Base-by-base conservation (phyloP, 1,140 invertebrate genomes). In the Subanguina moxae region DNA sequence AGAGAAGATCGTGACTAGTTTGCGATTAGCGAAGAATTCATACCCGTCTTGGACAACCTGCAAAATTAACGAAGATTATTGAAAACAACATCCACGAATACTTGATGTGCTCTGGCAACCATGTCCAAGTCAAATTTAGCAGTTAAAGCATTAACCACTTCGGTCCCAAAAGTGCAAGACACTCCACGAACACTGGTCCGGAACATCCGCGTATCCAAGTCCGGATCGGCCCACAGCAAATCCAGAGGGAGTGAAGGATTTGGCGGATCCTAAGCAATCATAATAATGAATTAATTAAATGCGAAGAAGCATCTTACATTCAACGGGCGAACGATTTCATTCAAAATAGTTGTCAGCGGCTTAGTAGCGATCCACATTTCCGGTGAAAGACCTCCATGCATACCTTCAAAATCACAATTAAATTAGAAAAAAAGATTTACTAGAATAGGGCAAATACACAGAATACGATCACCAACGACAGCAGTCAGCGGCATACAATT, bases 381-480 rank as follows among this genome's bases (percentile, higher is more conserved):
- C 43, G 43, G 43, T 52, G 48, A 15, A 21, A 52, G 23, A 3
- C 48, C 15, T 52, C 48, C 3, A 52, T 52, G 3, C 48, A 52
- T 52, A 5, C 48, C 48, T 3, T 11, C 32, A 5, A 38, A 38
- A 38, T 38, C 3, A 7, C 3, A 52, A 52, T 1, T 52, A 19
- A 21, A 8, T 52, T 52, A 8, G 3, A 19, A 7, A 7, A 3
- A 52, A 21, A 52, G 48, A 19, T 15, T 21, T 52, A 15, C n/a
- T 52, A 52, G 17, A 52, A 52, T 25, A 52, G 3, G 3, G 32
- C 11, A 15, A 83, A 89, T 90, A 83, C 90, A 91, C 82, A 91
- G 90, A 78, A 91, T 91, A 83, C 90, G 90, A 80, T 90, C 89
- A 78, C 90, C 89, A 73, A 91, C 89, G 76, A 94, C 90, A 46